A percentile compares a stretch with the other conserved stretches of the same genome.
These are phyloP conservation scores for Phrynosoma blainvillii DNA, from an alignment of 2,113 vertebrate species.

Conservation along the genomic window DNA sequence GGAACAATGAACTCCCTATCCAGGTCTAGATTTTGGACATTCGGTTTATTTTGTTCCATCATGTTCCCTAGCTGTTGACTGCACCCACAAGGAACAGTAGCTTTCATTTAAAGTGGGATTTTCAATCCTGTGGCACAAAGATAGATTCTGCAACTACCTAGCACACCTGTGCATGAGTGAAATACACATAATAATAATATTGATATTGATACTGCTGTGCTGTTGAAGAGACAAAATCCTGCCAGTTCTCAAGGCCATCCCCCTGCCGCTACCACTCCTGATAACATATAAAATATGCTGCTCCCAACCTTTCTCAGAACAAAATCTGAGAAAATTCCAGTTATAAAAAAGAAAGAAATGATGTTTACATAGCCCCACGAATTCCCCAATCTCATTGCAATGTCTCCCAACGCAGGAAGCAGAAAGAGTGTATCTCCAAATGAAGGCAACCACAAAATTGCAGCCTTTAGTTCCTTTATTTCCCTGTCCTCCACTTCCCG, in stretches of 20 bases:
- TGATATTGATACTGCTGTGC: background rate
- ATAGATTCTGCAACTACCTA: background rate
- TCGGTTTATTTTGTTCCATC: background rate
- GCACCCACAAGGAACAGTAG: background rate
- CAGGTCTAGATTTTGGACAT: background rate
- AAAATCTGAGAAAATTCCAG: background rate
- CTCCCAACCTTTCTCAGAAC: background rate
- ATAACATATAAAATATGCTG: background rate
- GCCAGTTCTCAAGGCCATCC: background rate
- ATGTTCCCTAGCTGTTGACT: background rate
- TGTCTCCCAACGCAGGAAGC: slow-evolving; percentile 2
- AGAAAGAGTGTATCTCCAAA: slow-evolving; percentile 2
- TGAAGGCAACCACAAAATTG: background rate
- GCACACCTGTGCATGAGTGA: background rate
- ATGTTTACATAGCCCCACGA: background rate
- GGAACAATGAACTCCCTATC: background rate
- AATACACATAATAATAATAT: background rate
- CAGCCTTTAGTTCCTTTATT: slow-evolving; percentile 16
- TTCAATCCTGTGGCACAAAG: background rate
- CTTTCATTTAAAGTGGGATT: background rate
- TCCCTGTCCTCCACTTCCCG: slow-evolving; percentile 21
- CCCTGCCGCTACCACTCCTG: background rate
- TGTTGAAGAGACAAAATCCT: background rate
- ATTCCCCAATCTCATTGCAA: slow-evolving; percentile 3
- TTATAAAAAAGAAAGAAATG: background rate